Conservation (phyloP, 1,140 invertebrate genomes). For the Ditylenchus dipsaci region DNA sequence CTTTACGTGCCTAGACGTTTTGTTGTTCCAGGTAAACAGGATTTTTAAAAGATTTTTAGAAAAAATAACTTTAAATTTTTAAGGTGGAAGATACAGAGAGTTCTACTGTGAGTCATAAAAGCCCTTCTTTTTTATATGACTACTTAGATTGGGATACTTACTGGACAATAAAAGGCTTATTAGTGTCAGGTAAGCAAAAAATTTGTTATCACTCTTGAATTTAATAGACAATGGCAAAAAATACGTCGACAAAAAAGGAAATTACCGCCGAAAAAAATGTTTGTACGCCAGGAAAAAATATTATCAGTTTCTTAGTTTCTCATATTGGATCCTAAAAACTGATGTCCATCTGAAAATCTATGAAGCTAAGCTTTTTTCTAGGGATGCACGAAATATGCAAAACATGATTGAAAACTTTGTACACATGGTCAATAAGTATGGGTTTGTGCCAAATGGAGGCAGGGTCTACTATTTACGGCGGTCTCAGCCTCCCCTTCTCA, state of each 20-base stretch:
- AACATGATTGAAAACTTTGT: constrained; percentile 11
- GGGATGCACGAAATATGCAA: background rate
- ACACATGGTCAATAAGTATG: constrained; percentile 64
- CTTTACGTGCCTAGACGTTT: constrained; percentile 36
- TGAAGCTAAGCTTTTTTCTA: too few species aligned
- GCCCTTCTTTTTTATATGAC: too few species aligned
- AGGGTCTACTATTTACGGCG: constrained; percentile 74
- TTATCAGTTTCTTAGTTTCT: too few species aligned
- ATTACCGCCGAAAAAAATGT: too few species aligned
- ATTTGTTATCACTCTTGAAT: too few species aligned
- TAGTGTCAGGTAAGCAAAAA: background rate
- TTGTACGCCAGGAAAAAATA: too few species aligned
- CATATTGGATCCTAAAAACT: too few species aligned
- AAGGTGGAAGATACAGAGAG: background rate
- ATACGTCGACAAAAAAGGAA: too few species aligned
- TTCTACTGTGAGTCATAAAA: background rate
- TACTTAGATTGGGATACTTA: constrained; percentile 77
- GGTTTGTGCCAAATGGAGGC: constrained; percentile 82
- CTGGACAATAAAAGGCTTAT: constrained; percentile 74
- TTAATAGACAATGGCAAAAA: too few species aligned
- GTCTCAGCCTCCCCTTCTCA: constrained; percentile 79
- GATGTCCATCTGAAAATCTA: too few species aligned
- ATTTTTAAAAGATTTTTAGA: background rate
- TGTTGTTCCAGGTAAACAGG: constrained; percentile 61
- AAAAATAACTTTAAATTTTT: background rate